Conservation (phyloP, 1,140 invertebrate genomes). For the Doryteuthis pealeii region DNA sequence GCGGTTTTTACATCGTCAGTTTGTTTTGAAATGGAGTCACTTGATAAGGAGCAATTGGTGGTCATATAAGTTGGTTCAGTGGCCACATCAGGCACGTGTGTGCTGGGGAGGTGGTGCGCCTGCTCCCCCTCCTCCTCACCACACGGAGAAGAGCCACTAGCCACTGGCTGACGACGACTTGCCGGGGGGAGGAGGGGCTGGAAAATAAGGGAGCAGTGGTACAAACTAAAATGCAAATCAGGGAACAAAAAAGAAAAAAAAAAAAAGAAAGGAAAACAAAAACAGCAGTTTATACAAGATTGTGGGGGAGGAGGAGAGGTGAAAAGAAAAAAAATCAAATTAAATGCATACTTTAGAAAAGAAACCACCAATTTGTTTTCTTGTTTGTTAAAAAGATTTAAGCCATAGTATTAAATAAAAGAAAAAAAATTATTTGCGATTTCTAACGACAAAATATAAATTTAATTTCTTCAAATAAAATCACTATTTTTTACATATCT, state of each 20-base stretch:
- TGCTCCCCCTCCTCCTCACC: slow-evolving; percentile 1
- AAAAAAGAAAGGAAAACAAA: slow-evolving; percentile 23
- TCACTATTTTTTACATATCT: too few species aligned
- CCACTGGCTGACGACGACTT: neutral
- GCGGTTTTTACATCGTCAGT: neutral
- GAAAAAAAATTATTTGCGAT: too few species aligned
- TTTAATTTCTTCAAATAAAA: too few species aligned
- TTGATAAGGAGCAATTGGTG: neutral
- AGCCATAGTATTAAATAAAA: too few species aligned
- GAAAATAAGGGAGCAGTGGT: slow-evolving; percentile 25
- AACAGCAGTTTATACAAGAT: neutral
- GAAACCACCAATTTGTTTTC: too few species aligned
- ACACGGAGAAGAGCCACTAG: slow-evolving; percentile 7
- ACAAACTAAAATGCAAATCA: slow-evolving; percentile 28
- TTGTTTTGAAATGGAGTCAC: neutral
- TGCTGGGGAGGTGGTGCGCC: slow-evolving; percentile 3
- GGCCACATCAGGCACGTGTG: neutral
- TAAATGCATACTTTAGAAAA: too few species aligned
- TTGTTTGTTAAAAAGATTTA: too few species aligned
- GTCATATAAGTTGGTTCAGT: neutral
- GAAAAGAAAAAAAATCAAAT: too few species aligned
- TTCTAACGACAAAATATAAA: too few species aligned
- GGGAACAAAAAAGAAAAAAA: slow-evolving; percentile 20
- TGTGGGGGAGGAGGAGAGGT: too few species aligned
- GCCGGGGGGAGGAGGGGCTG: slow-evolving; percentile 23